phyloP scores from a whole-genome alignment of 2,888 invertebrate species.

The Miltochrista miniata region DNA sequence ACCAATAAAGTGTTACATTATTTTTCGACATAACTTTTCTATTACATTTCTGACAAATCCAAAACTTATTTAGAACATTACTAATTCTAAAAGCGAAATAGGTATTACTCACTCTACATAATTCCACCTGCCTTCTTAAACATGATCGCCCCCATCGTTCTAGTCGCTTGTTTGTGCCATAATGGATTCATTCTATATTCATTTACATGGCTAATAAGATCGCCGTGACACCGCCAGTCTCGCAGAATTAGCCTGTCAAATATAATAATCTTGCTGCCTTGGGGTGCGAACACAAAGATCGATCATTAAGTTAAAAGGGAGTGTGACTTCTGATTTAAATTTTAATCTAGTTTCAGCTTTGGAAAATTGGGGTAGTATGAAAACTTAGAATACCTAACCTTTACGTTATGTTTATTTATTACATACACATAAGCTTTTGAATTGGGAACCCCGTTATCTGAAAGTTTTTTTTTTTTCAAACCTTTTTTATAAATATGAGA shows the following conservation, averaged over 20 bases:
- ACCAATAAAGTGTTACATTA: too few relatives aligned
- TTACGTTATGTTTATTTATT: too few relatives aligned
- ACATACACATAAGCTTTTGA: too few relatives aligned
- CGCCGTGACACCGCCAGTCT: slow-evolving; percentile 66
- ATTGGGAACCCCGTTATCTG: too few relatives aligned
- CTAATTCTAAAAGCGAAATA: too few relatives aligned
- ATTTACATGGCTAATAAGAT: slow-evolving; percentile 81
- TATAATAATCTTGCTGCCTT: slow-evolving; percentile 65
- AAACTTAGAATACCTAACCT: too few relatives aligned
- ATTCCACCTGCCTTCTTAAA: slow-evolving; percentile 55
- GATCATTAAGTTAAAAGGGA: slow-evolving; percentile 18
- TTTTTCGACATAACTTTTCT: too few relatives aligned
- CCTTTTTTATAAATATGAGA: too few relatives aligned
- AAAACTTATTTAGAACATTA: too few relatives aligned
- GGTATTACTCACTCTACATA: slow-evolving; percentile 48
- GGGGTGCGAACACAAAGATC: slow-evolving; percentile 32
- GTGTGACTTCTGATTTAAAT: slow-evolving; percentile 1
- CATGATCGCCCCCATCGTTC: slow-evolving; percentile 60
- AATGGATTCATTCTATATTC: slow-evolving; percentile 83
- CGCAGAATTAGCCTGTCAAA: slow-evolving; percentile 75
- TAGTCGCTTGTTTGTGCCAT: slow-evolving; percentile 74
- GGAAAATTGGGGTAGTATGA: neutral
- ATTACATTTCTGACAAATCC: too few relatives aligned
- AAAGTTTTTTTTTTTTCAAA: too few relatives aligned
- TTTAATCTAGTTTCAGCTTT: neutral